Evolutionary conservation across 1,140 invertebrate species (phyloP), one percentile per base, ranked within the genome.

Genomic region (Himalopsyche phryganea): DNA sequence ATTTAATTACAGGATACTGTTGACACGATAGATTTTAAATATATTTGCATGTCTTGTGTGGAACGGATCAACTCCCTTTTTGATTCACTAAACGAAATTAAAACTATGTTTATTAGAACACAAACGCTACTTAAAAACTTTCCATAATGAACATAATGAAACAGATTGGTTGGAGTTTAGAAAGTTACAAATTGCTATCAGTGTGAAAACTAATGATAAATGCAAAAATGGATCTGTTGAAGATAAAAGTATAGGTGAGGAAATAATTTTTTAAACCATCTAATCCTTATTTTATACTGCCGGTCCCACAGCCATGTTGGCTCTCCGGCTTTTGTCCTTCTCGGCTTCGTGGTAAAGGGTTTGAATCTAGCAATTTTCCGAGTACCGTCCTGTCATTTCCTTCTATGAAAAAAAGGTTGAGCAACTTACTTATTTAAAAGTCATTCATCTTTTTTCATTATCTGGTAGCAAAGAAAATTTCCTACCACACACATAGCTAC

Each of bases 1-100:
- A 28, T 28, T 28, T 28, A 5, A 9, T 28, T 9, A 28, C 23
- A 28, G 23, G 23, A 9, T 5, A 9, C 9, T 28, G 23, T 28
- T 3, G 23, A 28, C 4, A 5, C 9, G 9, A 28, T 5, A 9
- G 9, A 28, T 9, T 28, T 52, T 23, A 14, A 32, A 41, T 59
- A 41, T 36, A 18, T 59, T 38, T 63, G 61, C 23, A 52, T 53
- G 15, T 52, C 52, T 36, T 63, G 61, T 35, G 35, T 59, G 9
- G 14, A 63, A 48, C 55, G 49, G 42, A 42, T 60, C 7, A 42
- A 55, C 19, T 56, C 19, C 13, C 45, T 60, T n/a, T 32, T 57
- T 23, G 20, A 51, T 32, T 54, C 23, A 20, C 20, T 60, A 18
- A 18, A 17, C 36, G 53, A 60, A 33, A 52, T 63, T 2, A 45